These are phyloP conservation scores for Scarus forsteni DNA, from an alignment of 2,797 vertebrate species.

Conservation along the genomic window DNA sequence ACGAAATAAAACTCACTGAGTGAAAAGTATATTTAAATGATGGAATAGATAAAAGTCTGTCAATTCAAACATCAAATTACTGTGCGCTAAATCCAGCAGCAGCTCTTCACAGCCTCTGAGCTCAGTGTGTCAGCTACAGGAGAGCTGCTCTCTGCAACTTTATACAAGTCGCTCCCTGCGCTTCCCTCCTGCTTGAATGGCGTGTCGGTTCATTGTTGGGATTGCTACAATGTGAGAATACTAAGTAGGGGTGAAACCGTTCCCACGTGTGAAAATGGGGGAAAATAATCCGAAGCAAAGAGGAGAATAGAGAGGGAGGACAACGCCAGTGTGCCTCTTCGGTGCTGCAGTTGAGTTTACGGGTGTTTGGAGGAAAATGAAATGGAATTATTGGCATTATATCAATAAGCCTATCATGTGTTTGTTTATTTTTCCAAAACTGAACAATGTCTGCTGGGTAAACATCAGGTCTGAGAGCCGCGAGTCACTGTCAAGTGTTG, in stretches of 20 bases:
- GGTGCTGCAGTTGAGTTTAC: conserved; percentile 37
- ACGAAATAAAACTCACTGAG: conserved; percentile 6
- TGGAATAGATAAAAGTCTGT: conserved; percentile 42
- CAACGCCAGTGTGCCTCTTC: conserved; percentile 56
- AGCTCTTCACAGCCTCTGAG: conserved; percentile 14
- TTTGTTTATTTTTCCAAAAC: too few species aligned
- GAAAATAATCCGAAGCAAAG: conserved; percentile 70
- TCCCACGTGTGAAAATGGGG: conserved; percentile 79
- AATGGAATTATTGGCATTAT: not conserved
- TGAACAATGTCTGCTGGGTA: too few species aligned
- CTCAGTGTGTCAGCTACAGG: conserved; percentile 31
- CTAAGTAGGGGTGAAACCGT: conserved; percentile 79
- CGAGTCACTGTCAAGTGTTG: too few species aligned
- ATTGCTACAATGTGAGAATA: conserved; percentile 80
- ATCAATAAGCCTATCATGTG: too few species aligned
- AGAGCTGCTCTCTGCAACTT: conserved; percentile 75
- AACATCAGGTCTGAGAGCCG: too few species aligned
- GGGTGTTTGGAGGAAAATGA: conserved; percentile 1
- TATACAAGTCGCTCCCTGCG: conserved; percentile 61
- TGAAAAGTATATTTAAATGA: conserved; percentile 34
- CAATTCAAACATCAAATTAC: conserved; percentile 46
- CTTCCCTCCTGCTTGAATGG: conserved; percentile 75
- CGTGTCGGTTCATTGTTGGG: conserved; percentile 79
- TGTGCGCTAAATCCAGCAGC: conserved; percentile 27
- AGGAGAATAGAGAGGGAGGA: conserved; percentile 60